Evolutionary conservation across 2,888 invertebrate genomes (phyloP), one percentile per base, ranked within the genome.

Genomic region (Mesorhabditis spiculigera): DNA sequence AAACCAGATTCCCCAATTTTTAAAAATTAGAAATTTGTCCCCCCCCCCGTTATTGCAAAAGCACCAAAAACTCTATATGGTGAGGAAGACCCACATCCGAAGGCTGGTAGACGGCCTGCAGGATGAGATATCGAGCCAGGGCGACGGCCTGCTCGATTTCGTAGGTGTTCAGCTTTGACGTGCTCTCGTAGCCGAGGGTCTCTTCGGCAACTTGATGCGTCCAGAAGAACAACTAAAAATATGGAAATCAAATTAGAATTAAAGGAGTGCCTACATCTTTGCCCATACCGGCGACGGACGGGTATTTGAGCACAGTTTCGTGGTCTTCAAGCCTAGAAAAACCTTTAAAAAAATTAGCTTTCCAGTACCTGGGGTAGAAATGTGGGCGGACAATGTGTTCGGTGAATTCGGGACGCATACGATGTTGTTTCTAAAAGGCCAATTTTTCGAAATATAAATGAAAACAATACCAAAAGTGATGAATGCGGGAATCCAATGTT

Each of bases 401-500:
- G 79, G 90, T 89, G 74, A 91, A 90, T 80, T 90, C 89, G 0
- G 90, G 90, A 28, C 92, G 88, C 93, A 93, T 93, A 65, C 93
- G 88, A 78, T 92, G 91, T 83, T 94, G 94, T 0, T 89, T 89
- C 16, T 89, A 87, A 0, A 28, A 28, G 28, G 28, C 28, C 28
- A 28, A 28, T 28, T 3, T 28, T 28, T 28, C 1, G 28, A 28
- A 28, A 28, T 28, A 28, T 28, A 28, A 28, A 28, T 28, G 2
- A 13, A 10, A 50, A 50, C 58, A 10, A 10, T 50, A 50, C 58
- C 58, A 13, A 10, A 50, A 93, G 85, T 28, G 85, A 85, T 3
- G 89, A 87, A 8, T 89, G 90, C 69, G 90, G 90, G 4, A 91
- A 82, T 0, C 90, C 89, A 79, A 91, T 91, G 2, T 89, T 89